Conservation (phyloP, 2,113 vertebrate genomes). For the Colius striatus region DNA sequence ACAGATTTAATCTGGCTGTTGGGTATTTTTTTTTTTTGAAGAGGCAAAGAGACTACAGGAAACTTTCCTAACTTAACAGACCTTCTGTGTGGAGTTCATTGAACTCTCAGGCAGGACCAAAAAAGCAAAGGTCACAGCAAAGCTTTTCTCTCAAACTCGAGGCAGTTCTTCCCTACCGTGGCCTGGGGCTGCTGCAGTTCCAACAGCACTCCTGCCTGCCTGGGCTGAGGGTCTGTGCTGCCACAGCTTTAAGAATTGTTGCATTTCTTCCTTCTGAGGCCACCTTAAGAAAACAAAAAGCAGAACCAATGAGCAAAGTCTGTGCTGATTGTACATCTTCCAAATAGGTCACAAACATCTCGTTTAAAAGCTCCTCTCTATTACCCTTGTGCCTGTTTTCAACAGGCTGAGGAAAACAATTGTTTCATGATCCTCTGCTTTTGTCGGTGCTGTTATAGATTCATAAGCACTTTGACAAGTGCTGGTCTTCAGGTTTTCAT, state of each 20-base stretch:
- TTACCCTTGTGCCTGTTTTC: neutral
- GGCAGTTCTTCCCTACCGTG: neutral
- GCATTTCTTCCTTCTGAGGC: neutral
- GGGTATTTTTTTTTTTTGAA: neutral
- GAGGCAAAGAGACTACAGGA: neutral
- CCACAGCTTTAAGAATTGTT: neutral
- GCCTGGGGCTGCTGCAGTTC: neutral
- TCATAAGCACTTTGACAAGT: neutral
- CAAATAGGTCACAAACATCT: constrained; percentile 29
- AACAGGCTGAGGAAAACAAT: neutral
- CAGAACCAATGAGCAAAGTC: neutral
- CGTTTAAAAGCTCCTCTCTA: neutral
- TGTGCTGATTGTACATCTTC: neutral
- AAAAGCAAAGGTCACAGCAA: neutral
- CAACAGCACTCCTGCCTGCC: neutral
- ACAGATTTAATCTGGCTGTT: neutral
- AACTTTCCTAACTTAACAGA: neutral
- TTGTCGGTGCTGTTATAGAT: neutral
- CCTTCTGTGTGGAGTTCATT: neutral
- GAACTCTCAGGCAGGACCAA: neutral
- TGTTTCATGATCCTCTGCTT: neutral
- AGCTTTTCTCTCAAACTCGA: neutral
- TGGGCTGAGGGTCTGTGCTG: neutral
- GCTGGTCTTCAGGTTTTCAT: neutral
- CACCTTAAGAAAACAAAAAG: neutral